These are phyloP conservation scores for Xenotilapia leptura DNA, from an alignment of 2,113 vertebrate species.

Conservation along the genomic window DNA sequence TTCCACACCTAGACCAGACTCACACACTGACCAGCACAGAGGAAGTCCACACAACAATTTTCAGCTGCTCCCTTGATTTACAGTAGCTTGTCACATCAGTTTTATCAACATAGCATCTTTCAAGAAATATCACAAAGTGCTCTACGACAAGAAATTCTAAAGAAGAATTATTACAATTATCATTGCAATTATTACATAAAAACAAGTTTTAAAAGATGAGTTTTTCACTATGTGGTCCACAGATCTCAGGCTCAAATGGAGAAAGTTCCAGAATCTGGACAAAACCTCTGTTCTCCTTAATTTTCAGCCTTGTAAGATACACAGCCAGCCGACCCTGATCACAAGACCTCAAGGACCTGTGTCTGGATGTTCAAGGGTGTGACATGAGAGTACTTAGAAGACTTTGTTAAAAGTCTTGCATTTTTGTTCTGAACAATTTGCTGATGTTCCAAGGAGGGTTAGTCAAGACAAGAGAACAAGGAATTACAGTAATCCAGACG, in stretches of 20 bases:
- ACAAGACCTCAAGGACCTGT: background rate
- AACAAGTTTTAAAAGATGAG: background rate
- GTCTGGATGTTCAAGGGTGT: background rate
- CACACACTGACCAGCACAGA: no score
- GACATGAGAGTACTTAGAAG: background rate
- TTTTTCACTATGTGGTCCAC: background rate
- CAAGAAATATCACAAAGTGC: background rate
- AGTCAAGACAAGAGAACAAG: background rate
- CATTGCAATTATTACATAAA: background rate
- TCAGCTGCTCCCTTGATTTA: background rate
- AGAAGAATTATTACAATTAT: background rate
- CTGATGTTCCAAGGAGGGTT: background rate
- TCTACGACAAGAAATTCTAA: background rate
- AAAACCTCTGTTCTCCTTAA: background rate
- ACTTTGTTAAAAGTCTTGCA: background rate
- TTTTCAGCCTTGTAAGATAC: background rate
- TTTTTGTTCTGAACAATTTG: background rate
- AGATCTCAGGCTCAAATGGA: background rate
- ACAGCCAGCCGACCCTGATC: fast-evolving
- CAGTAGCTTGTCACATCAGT: background rate
- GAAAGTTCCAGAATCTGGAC: background rate
- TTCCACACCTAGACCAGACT: no score
- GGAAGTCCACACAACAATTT: background rate
- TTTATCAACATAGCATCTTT: background rate
- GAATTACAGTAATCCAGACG: background rate